phyloP scores from a whole-genome alignment of 2,113 vertebrate species.

The Pangasianodon hypophthalmus region DNA sequence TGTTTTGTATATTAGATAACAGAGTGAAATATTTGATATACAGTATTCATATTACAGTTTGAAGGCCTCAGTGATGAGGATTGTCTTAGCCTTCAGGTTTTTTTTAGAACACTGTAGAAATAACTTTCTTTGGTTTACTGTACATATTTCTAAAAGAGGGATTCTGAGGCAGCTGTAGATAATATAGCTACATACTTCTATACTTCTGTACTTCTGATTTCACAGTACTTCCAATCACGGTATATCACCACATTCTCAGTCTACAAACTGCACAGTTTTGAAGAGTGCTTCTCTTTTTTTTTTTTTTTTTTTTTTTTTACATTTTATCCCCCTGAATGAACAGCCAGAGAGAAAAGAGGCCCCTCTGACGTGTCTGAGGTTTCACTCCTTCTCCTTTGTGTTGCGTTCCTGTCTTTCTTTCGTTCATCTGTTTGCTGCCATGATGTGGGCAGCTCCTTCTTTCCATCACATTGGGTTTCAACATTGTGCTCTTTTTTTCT shows the following conservation, averaged over 20 bases:
- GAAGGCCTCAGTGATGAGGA: not conserved
- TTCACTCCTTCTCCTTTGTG: constrained; percentile 24
- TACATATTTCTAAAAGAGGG: not conserved
- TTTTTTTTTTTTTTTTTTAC: not conserved
- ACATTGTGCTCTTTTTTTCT: constrained; percentile 33
- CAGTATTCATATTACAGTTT: not conserved
- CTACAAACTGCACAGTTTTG: not conserved
- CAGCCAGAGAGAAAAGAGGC: constrained; percentile 14
- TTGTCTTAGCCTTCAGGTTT: not conserved
- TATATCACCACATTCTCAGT: not conserved
- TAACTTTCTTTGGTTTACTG: not conserved
- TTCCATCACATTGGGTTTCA: constrained; percentile 39
- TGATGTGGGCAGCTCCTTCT: constrained; percentile 39
- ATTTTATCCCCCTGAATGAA: constrained; percentile 26
- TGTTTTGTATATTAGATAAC: not conserved
- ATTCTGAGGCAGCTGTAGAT: not conserved
- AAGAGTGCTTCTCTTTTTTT: not conserved
- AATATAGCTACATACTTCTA: not conserved
- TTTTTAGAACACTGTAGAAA: not conserved
- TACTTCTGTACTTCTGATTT: not conserved
- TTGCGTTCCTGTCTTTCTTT: constrained; percentile 20
- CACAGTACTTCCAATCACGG: not conserved
- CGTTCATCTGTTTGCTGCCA: constrained; percentile 10
- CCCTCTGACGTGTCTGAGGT: constrained; percentile 19
- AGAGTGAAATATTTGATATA: not conserved